phyloP scores from a whole-genome alignment of 2,797 vertebrate species.

The Erithacus rubecula region DNA sequence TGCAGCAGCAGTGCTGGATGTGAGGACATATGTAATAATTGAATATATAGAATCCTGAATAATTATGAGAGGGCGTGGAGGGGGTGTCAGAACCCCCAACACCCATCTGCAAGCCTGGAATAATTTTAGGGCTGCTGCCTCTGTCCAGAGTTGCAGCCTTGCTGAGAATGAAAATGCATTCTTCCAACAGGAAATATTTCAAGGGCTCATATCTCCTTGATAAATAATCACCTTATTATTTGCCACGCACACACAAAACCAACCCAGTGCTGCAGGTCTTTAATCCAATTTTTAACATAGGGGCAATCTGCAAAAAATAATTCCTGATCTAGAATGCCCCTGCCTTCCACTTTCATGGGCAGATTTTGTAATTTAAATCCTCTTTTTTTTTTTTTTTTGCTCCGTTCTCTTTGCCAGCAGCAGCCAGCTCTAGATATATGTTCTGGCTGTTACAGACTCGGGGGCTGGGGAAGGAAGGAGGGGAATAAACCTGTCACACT shows the following conservation, averaged over 20 bases:
- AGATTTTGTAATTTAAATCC: constrained; percentile 59
- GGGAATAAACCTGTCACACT: constrained; percentile 69
- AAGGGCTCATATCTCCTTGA: constrained; percentile 5
- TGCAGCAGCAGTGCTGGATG: not conserved
- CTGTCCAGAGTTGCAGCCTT: constrained; percentile 59
- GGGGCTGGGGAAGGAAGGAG: not conserved
- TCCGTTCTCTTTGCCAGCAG: constrained; percentile 56
- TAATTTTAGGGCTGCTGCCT: constrained; percentile 42
- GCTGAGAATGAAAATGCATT: not conserved
- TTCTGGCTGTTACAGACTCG: constrained; percentile 65
- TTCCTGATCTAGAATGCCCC: not conserved
- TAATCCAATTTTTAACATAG: constrained; percentile 25
- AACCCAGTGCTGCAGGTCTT: not conserved
- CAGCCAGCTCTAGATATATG: constrained; percentile 72
- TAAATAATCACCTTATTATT: constrained; percentile 59
- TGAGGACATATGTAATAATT: not conserved
- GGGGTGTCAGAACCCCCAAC: not conserved
- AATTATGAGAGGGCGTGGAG: not conserved
- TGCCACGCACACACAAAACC: not conserved
- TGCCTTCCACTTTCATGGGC: not conserved
- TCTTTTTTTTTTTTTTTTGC: not conserved
- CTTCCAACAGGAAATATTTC: constrained; percentile 3
- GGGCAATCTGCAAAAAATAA: constrained; percentile 18
- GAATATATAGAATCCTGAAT: not conserved
- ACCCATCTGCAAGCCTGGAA: not conserved